Percentiles rank a stretch among this genome's conserved stretches.
Evolutionary conservation across 2,113 vertebrate species (phyloP).

Genomic region (Lophura nycthemera): DNA sequence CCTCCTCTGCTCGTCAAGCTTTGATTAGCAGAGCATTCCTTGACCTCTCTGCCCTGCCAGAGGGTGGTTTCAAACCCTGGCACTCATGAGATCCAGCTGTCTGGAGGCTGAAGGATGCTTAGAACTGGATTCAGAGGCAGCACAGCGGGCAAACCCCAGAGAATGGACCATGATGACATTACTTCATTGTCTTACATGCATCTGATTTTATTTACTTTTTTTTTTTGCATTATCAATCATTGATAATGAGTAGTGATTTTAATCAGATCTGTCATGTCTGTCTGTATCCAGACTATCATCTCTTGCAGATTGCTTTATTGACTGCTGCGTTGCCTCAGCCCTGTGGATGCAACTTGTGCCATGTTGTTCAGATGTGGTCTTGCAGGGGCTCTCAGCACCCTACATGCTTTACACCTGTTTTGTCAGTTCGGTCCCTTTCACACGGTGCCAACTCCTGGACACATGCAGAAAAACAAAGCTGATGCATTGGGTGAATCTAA

Average conservation of each 20-base stretch:
- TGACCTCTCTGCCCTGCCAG: not conserved
- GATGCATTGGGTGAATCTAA: not conserved
- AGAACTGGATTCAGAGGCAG: not conserved
- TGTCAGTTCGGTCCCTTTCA: not conserved
- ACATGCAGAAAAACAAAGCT: not conserved
- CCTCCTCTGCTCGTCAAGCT: not conserved
- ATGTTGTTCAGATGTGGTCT: not conserved
- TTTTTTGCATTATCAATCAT: not conserved
- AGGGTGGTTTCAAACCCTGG: not conserved
- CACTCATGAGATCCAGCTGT: accelerated
- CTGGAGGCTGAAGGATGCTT: not conserved
- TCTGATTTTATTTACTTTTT: not conserved
- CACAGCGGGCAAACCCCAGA: not conserved
- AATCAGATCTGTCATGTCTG: not conserved
- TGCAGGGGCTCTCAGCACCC: not conserved
- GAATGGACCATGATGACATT: not conserved
- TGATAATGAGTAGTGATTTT: not conserved
- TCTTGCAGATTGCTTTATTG: not conserved
- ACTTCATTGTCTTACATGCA: not conserved
- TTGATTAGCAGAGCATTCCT: not conserved
- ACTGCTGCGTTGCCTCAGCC: not conserved
- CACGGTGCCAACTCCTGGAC: not conserved
- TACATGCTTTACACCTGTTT: not conserved
- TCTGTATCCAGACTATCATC: not conserved
- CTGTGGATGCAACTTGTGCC: not conserved